A percentile compares a stretch with the other conserved stretches of the same genome.
phyloP scores from a whole-genome alignment of 2,797 vertebrate genomes.

The Ctenosaura bakeri region DNA sequence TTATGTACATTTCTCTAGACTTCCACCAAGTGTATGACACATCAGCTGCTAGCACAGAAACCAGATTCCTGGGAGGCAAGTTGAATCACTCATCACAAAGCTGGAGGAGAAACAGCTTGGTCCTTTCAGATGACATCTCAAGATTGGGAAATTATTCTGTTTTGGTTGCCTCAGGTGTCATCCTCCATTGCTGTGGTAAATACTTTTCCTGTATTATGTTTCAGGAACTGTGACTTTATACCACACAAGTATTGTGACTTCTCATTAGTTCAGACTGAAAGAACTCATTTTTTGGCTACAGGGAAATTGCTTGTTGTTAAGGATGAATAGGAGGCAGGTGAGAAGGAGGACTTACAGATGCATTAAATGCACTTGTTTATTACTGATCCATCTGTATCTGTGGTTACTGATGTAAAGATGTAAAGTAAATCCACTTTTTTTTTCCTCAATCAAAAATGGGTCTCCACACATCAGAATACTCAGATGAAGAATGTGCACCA shows the following conservation, averaged over 20 bases:
- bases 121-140: slow-evolving; percentile 9
- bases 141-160: neutral
- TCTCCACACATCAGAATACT: too few species aligned
- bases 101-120: slow-evolving; percentile 7
- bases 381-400: neutral
- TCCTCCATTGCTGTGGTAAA: slow-evolving; percentile 5
- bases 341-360: neutral
- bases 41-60: rapidly evolving
- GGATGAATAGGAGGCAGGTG: neutral
- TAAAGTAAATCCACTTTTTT: neutral
- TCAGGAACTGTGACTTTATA: neutral
- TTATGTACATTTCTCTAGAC: neutral
- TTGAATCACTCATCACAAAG: rapidly evolving
- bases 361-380: neutral
- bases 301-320: neutral
- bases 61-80: neutral
- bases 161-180: neutral
- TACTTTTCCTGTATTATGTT: neutral
- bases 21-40: neutral
- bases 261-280: neutral
- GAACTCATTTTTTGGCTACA: neutral
- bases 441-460: too few species aligned
- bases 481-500: too few species aligned
- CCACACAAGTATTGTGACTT: neutral
- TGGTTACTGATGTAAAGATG: neutral